A percentile compares a stretch with the other conserved stretches of the same genome.
These are phyloP conservation scores for Gila robusta DNA, from an alignment of 2,797 vertebrate species.

Conservation along the genomic window DNA sequence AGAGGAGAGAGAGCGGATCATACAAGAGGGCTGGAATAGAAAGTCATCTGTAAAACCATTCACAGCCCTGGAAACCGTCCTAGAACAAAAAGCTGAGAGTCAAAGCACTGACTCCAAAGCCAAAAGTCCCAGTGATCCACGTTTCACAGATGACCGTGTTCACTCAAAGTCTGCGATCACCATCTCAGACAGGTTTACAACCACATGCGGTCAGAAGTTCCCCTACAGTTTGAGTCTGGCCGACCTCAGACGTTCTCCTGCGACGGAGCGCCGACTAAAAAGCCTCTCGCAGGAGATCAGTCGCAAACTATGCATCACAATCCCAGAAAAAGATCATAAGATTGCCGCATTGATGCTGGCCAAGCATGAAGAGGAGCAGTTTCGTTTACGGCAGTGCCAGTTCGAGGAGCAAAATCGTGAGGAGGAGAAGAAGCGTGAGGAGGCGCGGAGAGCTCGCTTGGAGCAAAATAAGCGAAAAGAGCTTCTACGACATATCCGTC, in stretches of 20 bases:
- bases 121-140: background rate
- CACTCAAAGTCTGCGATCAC: slow-evolving; percentile 45
- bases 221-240: slow-evolving; percentile 72
- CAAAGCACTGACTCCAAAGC: slow-evolving; percentile 36
- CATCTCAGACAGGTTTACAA: background rate
- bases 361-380: slow-evolving; percentile 79
- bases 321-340: slow-evolving; percentile 82
- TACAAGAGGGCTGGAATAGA: slow-evolving; percentile 55
- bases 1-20: slow-evolving; percentile 73
- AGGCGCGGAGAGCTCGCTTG: slow-evolving; percentile 57
- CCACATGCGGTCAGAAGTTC: background rate
- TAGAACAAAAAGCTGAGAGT: slow-evolving; percentile 41
- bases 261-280: slow-evolving; percentile 69
- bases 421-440: slow-evolving; percentile 72
- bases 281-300: slow-evolving; percentile 71
- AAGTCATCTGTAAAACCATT: slow-evolving; percentile 49
- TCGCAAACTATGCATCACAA: slow-evolving; percentile 69
- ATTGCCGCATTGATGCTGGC: slow-evolving; percentile 85
- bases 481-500: slow-evolving; percentile 68
- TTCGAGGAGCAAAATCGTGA: slow-evolving; percentile 75
- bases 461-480: slow-evolving; percentile 72
- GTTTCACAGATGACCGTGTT: slow-evolving; percentile 65
- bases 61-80: slow-evolving; percentile 53
- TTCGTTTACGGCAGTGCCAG: slow-evolving; percentile 66
- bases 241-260: slow-evolving; percentile 69